These are phyloP conservation scores for Sarcophaga carnaria DNA, from an alignment of 2,888 invertebrate genomes.

Conservation along the genomic window DNA sequence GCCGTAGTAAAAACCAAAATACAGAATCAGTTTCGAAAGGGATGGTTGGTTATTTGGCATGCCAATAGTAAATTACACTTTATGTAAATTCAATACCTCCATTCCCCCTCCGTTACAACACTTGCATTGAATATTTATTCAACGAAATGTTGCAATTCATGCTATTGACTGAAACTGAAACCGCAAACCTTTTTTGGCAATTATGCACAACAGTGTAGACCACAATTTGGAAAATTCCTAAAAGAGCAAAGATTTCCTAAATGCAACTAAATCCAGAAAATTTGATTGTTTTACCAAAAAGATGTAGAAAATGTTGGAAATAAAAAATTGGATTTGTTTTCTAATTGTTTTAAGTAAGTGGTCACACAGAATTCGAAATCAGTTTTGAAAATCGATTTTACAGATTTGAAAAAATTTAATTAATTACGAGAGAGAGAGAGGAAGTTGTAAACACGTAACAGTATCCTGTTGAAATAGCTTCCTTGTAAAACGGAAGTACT, in stretches of 20 bases:
- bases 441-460: no score
- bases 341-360: background rate
- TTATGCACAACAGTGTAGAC: conserved; percentile 65
- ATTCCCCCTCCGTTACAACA: background rate
- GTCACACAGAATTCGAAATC: conserved; percentile 35
- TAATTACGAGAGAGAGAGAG: background rate
- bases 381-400: conserved; percentile 37
- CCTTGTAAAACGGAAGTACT: conserved; percentile 67
- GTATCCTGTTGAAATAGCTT: conserved; percentile 35
- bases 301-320: background rate
- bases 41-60: background rate
- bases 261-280: background rate
- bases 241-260: background rate
- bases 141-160: conserved; percentile 10
- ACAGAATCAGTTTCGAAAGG: background rate
- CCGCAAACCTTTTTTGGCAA: conserved; percentile 63
- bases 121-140: conserved; percentile 3
- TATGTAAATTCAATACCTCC: conserved; percentile 51
- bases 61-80: conserved; percentile 41
- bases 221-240: conserved; percentile 45
- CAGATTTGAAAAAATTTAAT: background rate
- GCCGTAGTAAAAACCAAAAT: background rate
- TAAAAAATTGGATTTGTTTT: background rate
- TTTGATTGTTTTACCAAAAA: background rate
- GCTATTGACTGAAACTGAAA: conserved; percentile 27